Base-by-base conservation (phyloP, 1,140 invertebrate genomes). In the Meloidogyne floridensis region DNA sequence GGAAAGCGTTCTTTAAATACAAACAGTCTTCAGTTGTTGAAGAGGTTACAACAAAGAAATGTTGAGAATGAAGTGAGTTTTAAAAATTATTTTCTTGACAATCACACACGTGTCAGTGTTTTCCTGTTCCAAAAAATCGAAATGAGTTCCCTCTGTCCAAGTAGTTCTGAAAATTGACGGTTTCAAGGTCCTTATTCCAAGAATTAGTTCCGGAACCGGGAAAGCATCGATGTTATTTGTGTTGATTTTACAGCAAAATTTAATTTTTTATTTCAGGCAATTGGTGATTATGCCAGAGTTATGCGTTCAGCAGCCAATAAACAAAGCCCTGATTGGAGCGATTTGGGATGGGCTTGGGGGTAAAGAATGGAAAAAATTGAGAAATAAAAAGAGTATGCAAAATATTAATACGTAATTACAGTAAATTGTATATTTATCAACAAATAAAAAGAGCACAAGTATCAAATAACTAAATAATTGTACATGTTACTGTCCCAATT, bases 331-430 rank as follows among this genome's bases (percentile, higher is more conserved):
- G 84, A 86, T 71, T 86, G 84, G 84, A 78, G 84, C 80, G 84
- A 86, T 78, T 70, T 86, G 6, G 84, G 84, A 10, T 86, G 84
- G 84, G 82, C 84, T n/a, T 86, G 84, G 84, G 84, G 84, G n/a
- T 59, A 72, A n/a, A 78, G 81, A 32, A 32, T 32, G 32, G 32
- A 32, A n/a, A 71, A 59, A 79, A n/a, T 79, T 15, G 51, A 11
- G 47, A 73, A n/a, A 5, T 18, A 42, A 6, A 18, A 15, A 51
- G 2, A 32, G 1, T 32, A 20, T 73, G 9, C 4, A 13, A 4
- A 73, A 2, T 13, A 73, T 11, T 15, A 73, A 5, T 73, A 20
- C 18, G 18, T 13, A 43, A 20, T 10, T 10, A 6, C 13, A 73
- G n/a, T 5, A 73, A 20, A 32, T 32, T 32, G 32, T n/a, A 51